Evolutionary conservation across 2,797 vertebrate genomes (phyloP), one percentile per base, ranked within the genome.

Genomic region (Liparis tanakae): DNA sequence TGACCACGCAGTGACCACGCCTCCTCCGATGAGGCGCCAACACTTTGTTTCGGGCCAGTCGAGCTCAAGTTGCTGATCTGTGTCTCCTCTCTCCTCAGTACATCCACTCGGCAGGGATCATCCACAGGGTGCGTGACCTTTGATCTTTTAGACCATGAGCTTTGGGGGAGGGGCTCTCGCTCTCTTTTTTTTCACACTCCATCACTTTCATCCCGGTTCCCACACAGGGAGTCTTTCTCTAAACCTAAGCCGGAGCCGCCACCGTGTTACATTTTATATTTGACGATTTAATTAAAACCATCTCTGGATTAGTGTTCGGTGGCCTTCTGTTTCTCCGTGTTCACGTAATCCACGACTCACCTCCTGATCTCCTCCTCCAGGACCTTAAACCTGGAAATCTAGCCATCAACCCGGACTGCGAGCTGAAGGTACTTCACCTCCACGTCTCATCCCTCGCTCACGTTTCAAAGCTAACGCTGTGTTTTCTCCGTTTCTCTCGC

Each of bases 361-460:
- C 22, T 33, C 41, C 60, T 44, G 9, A 15, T 39, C 6, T 55
- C 3, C 1, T 57, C 41, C 51, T 48, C 18, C 87, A 99, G 98
- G 98, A 99, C 87, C 95, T 99, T 44, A 99, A 99, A 90, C 98
- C 98, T 22, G 96, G 98, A 65, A 99, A 99, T 85, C 85, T 99
- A 78, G 97, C 97, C 4, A 96, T 99, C 74, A 99, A 99, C 6
- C 97, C 97, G 59, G 98, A 99, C 91, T 99, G 98, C 87, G 98
- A 99, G 81, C 84, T 99, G 62, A 99, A 99, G 97, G 98, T 98
- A 91, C 18, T 7, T 8, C 5, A 20, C 1, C 8, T 44, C 34
- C 1, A 0, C 36, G 25, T 4, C 25, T 30, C 25, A 30, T 30
- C 25, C 14, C 7, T 13, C 34, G 20, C 54, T 1, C 0, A 56